Base-by-base conservation (phyloP, 2,113 vertebrate species). In the Phyllopteryx taeniolatus region DNA sequence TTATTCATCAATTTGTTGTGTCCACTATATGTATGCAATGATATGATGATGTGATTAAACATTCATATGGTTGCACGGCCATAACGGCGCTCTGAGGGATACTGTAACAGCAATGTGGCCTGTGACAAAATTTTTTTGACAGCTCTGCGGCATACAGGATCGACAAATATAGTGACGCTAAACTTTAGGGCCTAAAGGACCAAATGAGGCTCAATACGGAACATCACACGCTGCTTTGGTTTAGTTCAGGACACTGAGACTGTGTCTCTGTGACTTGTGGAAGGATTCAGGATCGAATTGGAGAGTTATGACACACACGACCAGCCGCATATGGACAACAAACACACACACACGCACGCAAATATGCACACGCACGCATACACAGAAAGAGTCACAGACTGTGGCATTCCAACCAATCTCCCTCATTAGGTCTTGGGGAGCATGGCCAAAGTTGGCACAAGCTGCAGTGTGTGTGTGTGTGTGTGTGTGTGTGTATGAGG, bases 371-470 rank as follows among this genome's bases (percentile, higher is more conserved):
- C 27, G 27, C 27, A 27, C 47, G 63, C 75, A 27, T 27, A 78
- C 71, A 70, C 70, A 78, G 39, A 61, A 49, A 68, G 72, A 74
- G 75, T 35, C 15, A 81, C 85, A 89, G 81, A 85, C 87, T 85
- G 82, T 61, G 81, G 80, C 83, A 86, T 91, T 89, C 88, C 90
- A 89, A 85, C 85, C 79, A 79, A 88, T 90, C 88, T 88, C 88
- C 88, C 89, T 90, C 88, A 90, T 91, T 89, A 91, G 89, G 89
- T 90, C 87, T 89, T 82, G 80, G 87, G 86, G 86, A 91, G 88
- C 85, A 69, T 14, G 83, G 83, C 85, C 82, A 84, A 86, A 88
- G 84, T 80, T 91, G 89, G 88, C 88, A 86, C 35, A 35, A 70
- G 78, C 77, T 71, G 76, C 70, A 76, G 69, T 79, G 49, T 53